Base-by-base conservation (phyloP, 1,140 invertebrate genomes). In the Drosophila truncata region DNA sequence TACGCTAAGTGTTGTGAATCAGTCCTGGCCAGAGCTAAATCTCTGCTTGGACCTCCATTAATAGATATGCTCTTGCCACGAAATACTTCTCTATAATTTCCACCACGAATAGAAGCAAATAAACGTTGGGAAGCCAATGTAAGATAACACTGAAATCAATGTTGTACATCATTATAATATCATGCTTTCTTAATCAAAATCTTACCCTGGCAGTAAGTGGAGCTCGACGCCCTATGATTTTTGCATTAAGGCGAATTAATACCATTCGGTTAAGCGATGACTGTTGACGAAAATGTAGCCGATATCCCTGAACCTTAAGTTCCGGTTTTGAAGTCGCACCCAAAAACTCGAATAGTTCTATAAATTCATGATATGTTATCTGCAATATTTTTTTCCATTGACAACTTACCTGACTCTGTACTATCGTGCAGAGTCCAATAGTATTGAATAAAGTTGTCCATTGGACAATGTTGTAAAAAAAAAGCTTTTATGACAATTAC, bases 351-450 rank as follows among this genome's bases (percentile, higher is more conserved):
- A 75, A 66, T 7, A 80, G 39, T 27, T 72, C 78, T 80, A 27
- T 23, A 46, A 6, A 23, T 11, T 6, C 9, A 23, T 31, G 20
- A 33, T 35, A 29, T n/a, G n/a, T 25, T 27, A 14, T 16, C 13
- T 37, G 9, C 13, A 25, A 39, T 10, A 44, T 25, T 4, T 8
- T 13, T 66, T 37, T 60, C 2, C 0, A 57, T 18, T 20, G 5
- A 52, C 23, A 29, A 41, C 74, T 81, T 59, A 81, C 78, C 60
- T 5, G 42, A 39, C 6, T 75, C 78, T 4, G 75, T 78, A 9
- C 75, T 75, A 20, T 81, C 78, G 10, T 81, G 75, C 0, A 81
- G 46, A 1, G 78, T 81, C 78, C 78, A 81, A 42, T 62, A 78
- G 16, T 74, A 81, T 41, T 78, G 63, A n/a, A 64, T 78, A 23